Base-by-base conservation (phyloP, 2,888 invertebrate species). In the Pseudococcus jackbeardsleyi region DNA sequence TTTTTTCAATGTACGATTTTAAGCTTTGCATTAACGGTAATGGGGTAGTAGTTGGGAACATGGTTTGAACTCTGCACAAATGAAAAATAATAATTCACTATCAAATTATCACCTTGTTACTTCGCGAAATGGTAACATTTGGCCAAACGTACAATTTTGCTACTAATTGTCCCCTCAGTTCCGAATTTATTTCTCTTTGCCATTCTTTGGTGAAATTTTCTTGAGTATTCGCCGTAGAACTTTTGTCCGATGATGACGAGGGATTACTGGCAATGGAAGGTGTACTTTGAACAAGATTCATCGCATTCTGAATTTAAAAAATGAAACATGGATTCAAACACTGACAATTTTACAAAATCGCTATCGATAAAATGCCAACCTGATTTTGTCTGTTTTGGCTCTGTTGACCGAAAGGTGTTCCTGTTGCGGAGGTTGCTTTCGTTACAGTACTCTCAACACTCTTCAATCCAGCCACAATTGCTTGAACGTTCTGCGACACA, bases 41-140 rank as follows among this genome's bases (percentile, higher is more conserved):
- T 39, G 98, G 98, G 92, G 99, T 99, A 12, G 98, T 98, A 86
- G 98, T 98, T 12, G 99, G 99, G 92, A 99, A 99, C 92, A 99
- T 99, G 89, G 99, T 99, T 94, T 99, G 99, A 90, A 99, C 99
- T 91, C 95, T 95, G 91, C 64, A 79, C 9, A 22, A 64, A 64
- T 64, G 1, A 22, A 64, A 64, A 64, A 64, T 64, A n/a, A n/a
- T n/a, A 15, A n/a, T 59, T 59, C n/a, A 17, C 17, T 12, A n/a
- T n/a, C n/a, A n/a, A 3, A 54, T 39, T 39, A n/a, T n/a, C n/a
- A 48, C 12, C n/a, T 54, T n/a, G 6, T 54, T 54, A 33, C 26
- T 33, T 33, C 3, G 26, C 1, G 26, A 2, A 33, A 3, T 33
- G 26, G 26, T 33, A 84, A 68, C 2, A 64, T 64, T 64, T 22